Base-by-base conservation (phyloP, 1,140 invertebrate species). In the Cherax destructor region DNA sequence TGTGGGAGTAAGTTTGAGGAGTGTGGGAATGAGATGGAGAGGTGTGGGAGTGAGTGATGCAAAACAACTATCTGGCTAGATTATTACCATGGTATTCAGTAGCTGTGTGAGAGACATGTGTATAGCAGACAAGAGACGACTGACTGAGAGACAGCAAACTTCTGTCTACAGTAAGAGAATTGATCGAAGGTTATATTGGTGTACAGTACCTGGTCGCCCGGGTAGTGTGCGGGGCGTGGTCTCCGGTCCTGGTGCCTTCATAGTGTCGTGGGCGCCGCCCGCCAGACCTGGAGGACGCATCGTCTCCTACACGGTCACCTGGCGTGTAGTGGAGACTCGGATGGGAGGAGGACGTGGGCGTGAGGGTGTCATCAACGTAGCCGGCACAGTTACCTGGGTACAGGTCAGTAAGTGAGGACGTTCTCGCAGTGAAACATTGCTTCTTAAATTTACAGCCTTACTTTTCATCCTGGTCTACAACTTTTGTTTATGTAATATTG, bases 321-420 rank as follows among this genome's bases (percentile, higher is more conserved):
- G 97, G 96, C 96, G 97, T 91, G 95, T 97, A 92, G 95, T 97
- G 78, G 97, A 86, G 56, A 69, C 86, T 9, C 56, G 74, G n/a
- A 21, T 89, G 79, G 86, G 74, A 76, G 78, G 86, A 9, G 92
- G 85, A 0, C 89, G 84, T 10, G 89, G 92, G 65, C 79, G 85
- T n/a, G 87, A 88, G 56, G 92, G 92, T 41, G 83, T 84, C 49
- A 91, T 85, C n/a, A 88, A 89, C 9, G 92, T 93, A 16, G 69
- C 92, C 3, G 92, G 92, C 56, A 88, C 85, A 10, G 89, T 91
- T 18, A 88, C 85, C 7, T 93, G 92, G 92, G 90, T 91, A 56
- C 92, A 93, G 89, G 92, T 93, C 21, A 76, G 92, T 65, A 16
- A 65, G 6, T 41, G 30, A 41, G 30, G 30, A 41, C 30, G 30